These are phyloP conservation scores for Folsomia manolachei DNA, from an alignment of 2,888 invertebrate genomes.

Conservation along the genomic window DNA sequence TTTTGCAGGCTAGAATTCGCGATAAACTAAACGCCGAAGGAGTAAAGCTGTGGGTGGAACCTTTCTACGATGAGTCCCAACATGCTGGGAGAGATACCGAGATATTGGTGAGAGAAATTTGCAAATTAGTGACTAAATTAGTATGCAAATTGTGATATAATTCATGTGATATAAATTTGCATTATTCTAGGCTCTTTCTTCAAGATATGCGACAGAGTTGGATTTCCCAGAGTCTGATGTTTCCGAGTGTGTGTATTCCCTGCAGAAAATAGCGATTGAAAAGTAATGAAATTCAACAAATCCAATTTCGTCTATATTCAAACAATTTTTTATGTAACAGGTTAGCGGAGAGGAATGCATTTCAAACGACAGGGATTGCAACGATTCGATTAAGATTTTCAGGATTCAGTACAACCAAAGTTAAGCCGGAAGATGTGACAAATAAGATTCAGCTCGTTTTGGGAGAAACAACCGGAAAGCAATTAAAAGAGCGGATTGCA, in stretches of 20 bases:
- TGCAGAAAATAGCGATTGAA: constrained; percentile 69
- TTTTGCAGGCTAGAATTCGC: constrained; percentile 55
- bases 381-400: constrained; percentile 68
- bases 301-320: neutral
- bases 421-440: constrained; percentile 47
- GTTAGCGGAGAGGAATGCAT: constrained; percentile 67
- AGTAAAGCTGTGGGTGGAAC: constrained; percentile 73
- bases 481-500: constrained; percentile 61
- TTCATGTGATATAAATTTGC: too few species aligned
- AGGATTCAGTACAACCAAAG: constrained; percentile 58
- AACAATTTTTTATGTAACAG: constrained; percentile 52
- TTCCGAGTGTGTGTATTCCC: constrained; percentile 60
- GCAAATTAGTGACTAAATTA: constrained; percentile 42
- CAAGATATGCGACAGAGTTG: constrained; percentile 61
- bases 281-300: constrained; percentile 50
- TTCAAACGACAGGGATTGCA: constrained; percentile 69
- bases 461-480: constrained; percentile 57
- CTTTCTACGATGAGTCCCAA: constrained; percentile 62
- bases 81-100: constrained; percentile 56
- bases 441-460: constrained; percentile 62
- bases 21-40: constrained; percentile 66
- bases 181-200: constrained; percentile 68
- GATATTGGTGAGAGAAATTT: constrained; percentile 55
- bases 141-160: neutral
- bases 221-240: constrained; percentile 59